A percentile compares a stretch with the other conserved stretches of the same genome.
Conservation (phyloP, 2,113 vertebrate species). For the Ramphastos sulfuratus region DNA sequence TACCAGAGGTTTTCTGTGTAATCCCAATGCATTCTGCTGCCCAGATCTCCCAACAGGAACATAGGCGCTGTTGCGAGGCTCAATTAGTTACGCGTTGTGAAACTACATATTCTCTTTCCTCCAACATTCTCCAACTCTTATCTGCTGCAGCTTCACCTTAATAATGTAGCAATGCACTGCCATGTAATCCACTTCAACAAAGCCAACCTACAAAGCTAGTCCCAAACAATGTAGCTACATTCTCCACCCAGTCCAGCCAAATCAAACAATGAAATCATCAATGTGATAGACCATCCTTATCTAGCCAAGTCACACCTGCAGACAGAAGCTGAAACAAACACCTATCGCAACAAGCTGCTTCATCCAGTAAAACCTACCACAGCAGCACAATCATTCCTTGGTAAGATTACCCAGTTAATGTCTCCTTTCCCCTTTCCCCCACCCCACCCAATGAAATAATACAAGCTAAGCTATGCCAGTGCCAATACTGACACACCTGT, state of each 20-base stretch:
- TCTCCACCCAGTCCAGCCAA: slow-evolving; percentile 63
- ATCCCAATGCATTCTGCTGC: slow-evolving; percentile 14
- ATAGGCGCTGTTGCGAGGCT: background rate
- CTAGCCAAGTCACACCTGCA: slow-evolving; percentile 58
- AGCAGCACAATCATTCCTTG: slow-evolving; percentile 32
- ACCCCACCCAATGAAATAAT: slow-evolving; percentile 31
- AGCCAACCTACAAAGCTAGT: slow-evolving; percentile 52
- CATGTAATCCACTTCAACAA: slow-evolving; percentile 28
- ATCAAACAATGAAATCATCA: slow-evolving; percentile 66
- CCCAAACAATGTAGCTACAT: slow-evolving; percentile 49
- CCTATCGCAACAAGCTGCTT: slow-evolving; percentile 41
- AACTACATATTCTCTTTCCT: slow-evolving; percentile 12
- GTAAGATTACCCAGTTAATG: background rate
- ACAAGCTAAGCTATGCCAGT: background rate
- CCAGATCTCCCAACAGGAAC: background rate
- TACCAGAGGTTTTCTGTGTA: background rate
- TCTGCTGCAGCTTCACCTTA: slow-evolving; percentile 46
- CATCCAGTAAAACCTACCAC: slow-evolving; percentile 45
- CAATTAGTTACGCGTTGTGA: background rate
- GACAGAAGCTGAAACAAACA: slow-evolving; percentile 55
- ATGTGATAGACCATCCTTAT: slow-evolving; percentile 53
- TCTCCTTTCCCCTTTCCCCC: slow-evolving; percentile 32
- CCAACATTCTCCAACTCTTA: slow-evolving; percentile 20
- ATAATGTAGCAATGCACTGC: background rate
- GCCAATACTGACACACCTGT: slow-evolving; percentile 39